Evolutionary conservation across 2,888 invertebrate genomes (phyloP).

Genomic region (Tupiocoris notatus): DNA sequence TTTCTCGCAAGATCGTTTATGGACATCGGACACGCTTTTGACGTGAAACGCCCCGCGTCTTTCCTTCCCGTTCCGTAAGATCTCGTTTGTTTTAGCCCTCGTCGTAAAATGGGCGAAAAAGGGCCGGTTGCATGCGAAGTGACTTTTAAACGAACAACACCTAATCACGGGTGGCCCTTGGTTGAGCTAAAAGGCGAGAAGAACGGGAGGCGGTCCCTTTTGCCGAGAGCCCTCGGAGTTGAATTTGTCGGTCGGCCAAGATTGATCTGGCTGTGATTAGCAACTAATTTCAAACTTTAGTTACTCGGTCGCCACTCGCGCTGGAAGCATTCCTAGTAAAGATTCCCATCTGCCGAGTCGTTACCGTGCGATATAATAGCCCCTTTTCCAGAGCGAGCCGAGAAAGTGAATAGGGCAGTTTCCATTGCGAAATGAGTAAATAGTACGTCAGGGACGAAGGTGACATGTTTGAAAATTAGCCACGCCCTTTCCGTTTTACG

Average conservation of each 20-base stretch:
- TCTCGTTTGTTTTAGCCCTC: neutral
- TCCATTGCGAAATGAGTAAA: neutral
- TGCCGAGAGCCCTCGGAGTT: neutral
- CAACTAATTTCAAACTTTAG: constrained; percentile 29
- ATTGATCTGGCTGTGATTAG: constrained; percentile 29
- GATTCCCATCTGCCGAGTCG: neutral
- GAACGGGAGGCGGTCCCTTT: neutral
- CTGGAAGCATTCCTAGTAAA: neutral
- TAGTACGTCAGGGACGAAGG: neutral
- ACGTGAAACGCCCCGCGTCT: neutral
- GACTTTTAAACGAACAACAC: constrained; percentile 29
- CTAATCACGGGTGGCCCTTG: constrained; percentile 14
- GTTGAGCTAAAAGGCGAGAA: neutral
- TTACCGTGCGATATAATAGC: neutral
- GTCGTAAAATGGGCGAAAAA: neutral
- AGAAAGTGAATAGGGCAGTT: neutral
- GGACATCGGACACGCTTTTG: neutral
- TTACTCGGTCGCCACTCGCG: no score
- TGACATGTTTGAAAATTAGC: no score
- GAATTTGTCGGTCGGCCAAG: constrained; percentile 6
- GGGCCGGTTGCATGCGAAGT: constrained; percentile 22
- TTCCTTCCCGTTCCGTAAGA: neutral
- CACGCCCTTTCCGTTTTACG: no score
- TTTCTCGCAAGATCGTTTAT: neutral
- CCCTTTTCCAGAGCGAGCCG: neutral